These are phyloP conservation scores for Bradysia coprophila DNA, from an alignment of 1,140 invertebrate species.

Conservation along the genomic window DNA sequence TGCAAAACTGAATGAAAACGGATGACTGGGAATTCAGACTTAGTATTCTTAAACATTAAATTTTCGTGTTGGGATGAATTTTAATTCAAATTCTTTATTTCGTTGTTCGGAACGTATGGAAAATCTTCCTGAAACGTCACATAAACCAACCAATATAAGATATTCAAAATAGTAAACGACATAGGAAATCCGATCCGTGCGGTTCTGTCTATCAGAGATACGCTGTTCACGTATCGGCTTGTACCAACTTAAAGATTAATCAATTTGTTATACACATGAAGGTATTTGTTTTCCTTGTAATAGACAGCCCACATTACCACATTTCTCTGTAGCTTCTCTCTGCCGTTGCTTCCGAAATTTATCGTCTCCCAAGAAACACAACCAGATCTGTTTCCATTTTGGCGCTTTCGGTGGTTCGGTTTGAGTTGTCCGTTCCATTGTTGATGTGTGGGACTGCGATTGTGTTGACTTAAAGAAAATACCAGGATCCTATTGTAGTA, in stretches of 20 bases:
- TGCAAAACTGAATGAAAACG: too few relatives aligned
- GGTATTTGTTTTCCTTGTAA: not conserved
- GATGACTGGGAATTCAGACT: too few relatives aligned
- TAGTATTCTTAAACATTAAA: too few relatives aligned
- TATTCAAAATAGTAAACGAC: constrained; percentile 65
- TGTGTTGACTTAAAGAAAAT: constrained; percentile 13
- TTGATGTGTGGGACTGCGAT: constrained; percentile 22
- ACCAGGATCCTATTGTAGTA: constrained; percentile 26
- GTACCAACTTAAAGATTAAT: constrained; percentile 26
- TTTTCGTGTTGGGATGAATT: too few relatives aligned
- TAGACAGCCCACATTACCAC: constrained; percentile 4
- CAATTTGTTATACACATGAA: not conserved
- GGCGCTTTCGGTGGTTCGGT: constrained; percentile 48
- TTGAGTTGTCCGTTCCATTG: constrained; percentile 63
- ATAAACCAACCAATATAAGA: constrained; percentile 63
- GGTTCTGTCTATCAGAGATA: constrained; percentile 69
- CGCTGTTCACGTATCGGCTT: constrained; percentile 60
- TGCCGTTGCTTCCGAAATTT: constrained; percentile 55
- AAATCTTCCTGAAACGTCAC: constrained; percentile 15
- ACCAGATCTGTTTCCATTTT: constrained; percentile 56
- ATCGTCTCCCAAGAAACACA: constrained; percentile 61
- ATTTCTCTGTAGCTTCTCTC: constrained; percentile 37
- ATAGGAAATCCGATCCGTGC: constrained; percentile 73
- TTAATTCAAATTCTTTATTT: too few relatives aligned
- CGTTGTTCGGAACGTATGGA: not conserved